phyloP scores from a whole-genome alignment of 30 jellyfish, hydroid and myxozoan species.

The Clytia hemisphaerica region DNA sequence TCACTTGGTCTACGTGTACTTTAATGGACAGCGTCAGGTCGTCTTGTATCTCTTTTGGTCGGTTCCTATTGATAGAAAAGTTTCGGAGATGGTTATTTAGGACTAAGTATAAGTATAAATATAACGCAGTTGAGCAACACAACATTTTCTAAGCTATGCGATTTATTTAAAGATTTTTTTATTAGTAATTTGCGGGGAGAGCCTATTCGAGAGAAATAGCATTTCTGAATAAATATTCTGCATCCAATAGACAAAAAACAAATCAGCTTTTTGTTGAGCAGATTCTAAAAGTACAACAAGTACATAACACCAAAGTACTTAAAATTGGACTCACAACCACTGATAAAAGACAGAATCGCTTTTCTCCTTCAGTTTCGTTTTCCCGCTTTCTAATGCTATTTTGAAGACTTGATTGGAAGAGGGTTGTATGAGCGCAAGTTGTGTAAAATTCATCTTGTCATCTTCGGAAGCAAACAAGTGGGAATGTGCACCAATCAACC shows the following conservation, averaged over 20 bases:
- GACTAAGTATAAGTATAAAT: too few relatives aligned
- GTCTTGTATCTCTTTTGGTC: conserved; percentile 46
- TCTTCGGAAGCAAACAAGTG: conserved; percentile 14
- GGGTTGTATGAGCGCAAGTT: conserved; percentile 33
- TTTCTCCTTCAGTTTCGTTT: neutral
- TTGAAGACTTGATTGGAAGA: conserved; percentile 15
- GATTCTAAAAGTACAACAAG: too few relatives aligned
- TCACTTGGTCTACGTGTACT: conserved; percentile 47
- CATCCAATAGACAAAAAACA: too few relatives aligned
- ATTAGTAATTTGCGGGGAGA: too few relatives aligned
- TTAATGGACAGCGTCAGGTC: conserved; percentile 46
- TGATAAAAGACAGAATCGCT: neutral
- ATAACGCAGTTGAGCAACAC: too few relatives aligned
- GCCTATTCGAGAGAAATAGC: too few relatives aligned
- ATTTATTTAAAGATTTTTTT: too few relatives aligned
- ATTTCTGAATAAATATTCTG: too few relatives aligned
- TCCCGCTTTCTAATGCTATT: conserved; percentile 10
- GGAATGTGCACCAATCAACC: conserved; percentile 19
- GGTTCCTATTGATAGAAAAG: conserved; percentile 68
- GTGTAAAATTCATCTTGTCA: conserved; percentile 20
- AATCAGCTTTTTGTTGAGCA: too few relatives aligned
- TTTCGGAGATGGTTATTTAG: too few relatives aligned
- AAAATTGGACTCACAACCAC: conserved; percentile 32
- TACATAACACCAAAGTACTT: neutral
- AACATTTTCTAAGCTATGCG: too few relatives aligned